Conservation (phyloP, 2,888 invertebrate species). For the Eurois occulta region DNA sequence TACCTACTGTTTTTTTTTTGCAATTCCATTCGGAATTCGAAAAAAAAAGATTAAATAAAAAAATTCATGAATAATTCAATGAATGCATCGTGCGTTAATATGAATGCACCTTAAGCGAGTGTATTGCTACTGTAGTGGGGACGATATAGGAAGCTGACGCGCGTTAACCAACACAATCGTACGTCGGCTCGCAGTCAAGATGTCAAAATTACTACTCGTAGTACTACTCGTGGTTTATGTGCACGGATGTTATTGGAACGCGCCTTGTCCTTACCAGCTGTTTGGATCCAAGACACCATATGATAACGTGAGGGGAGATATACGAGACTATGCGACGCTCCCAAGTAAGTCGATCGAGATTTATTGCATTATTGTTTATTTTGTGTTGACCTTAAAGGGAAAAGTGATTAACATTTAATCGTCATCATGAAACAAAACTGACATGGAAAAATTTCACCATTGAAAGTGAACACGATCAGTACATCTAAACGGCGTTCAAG, state of each 20-base stretch:
- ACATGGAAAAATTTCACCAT: not conserved
- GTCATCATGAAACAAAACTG: not conserved
- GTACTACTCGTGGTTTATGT: slow-evolving; percentile 62
- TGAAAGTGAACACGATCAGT: not conserved
- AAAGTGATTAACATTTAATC: not conserved
- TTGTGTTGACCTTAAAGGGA: not conserved
- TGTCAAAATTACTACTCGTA: slow-evolving; percentile 55
- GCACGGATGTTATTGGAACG: slow-evolving; percentile 80
- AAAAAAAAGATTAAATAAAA: not conserved
- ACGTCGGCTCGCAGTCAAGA: slow-evolving; percentile 33
- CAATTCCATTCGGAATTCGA: not conserved
- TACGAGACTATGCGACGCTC: slow-evolving; percentile 76
- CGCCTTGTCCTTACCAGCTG: slow-evolving; percentile 74
- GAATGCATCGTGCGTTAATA: slow-evolving; percentile 7
- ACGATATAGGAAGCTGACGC: slow-evolving; percentile 52
- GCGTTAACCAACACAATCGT: slow-evolving; percentile 49
- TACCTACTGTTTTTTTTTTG: not conserved
- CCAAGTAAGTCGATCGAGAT: slow-evolving; percentile 75
- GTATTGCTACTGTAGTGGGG: slow-evolving; percentile 59
- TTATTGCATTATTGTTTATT: not conserved
- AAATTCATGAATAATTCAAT: not conserved
- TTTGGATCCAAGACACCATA: slow-evolving; percentile 84
- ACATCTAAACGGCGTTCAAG: not conserved
- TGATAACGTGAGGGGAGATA: slow-evolving; percentile 81
- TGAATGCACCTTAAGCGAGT: slow-evolving; percentile 50